Evolutionary conservation across 2,888 invertebrate species (phyloP), one percentile per base, ranked within the genome.

Genomic region (Tetragnatha montana): DNA sequence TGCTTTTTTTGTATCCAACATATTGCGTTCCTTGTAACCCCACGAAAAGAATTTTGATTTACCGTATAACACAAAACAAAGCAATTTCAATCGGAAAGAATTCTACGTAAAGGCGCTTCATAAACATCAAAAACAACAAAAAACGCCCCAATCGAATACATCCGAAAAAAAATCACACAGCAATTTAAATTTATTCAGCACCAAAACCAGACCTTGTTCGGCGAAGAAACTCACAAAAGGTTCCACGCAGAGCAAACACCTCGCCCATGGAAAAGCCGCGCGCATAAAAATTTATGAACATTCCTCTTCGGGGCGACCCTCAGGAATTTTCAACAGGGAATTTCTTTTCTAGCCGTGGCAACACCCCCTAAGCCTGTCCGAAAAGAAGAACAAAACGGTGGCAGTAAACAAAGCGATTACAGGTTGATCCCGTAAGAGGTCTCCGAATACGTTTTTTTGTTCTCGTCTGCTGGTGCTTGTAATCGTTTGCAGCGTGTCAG

Each of bases 331-430:
- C 60, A 60, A 60, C 12, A 60, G 60, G 60, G 60, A 60, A 17
- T 60, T 60, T 60, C 60, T 60, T 60, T 60, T 17, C 17, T 10
- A 12, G 60, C 60, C 17, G 14, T 10, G 60, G 60, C 12, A 60
- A 12, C 17, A 17, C 60, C 60, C 17, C 60, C 60, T 60, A 17
- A 17, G 14, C 60, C 12, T 10, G 4, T 17, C 14, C 60, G 8
- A 8, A 60, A 60, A 60, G 12, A 60, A 60, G 60, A 60, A 17
- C 17, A 12, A 17, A 60, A 60, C 60, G 17, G 81, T 81, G 47
- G n/a, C 70, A 19, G 82, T 74, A 82, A 82, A 82, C 74, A 74
- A 82, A 74, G 70, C 74, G 74, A 82, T 82, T 82, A 74, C 82
- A 60, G 60, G 82, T 60, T 82, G 74, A 82, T 82, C 82, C 60